Base-by-base conservation (phyloP, 2,113 vertebrate species). In the Lophochroa leadbeateri region DNA sequence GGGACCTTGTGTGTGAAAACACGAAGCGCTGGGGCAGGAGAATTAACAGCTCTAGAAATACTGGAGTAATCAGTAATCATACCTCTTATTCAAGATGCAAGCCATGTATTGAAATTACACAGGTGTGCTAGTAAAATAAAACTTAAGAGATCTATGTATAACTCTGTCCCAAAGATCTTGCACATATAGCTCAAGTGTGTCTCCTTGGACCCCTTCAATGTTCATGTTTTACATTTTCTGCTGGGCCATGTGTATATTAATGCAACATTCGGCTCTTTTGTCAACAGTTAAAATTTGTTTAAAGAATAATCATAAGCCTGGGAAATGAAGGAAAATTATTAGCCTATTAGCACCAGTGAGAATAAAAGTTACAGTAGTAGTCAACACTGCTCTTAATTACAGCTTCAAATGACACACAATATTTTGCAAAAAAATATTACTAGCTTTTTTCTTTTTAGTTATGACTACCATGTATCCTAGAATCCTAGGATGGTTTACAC, bases 141-240 rank as follows among this genome's bases (percentile, higher is more conserved):
- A 28, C 2, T 1, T 18, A 27, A 27, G n/a, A 69, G 55, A 21
- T 21, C 16, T 11, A 1, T 1, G 3, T 18, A 5, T 35, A 31
- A 49, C 21, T 27, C 6, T 29, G 7, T 4, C 11, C 16, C 71
- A 18, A 41, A 55, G 55, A 10, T 28, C 71, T 43, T 10, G 4
- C n/a, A 23, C 24, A 8, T 25, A 5, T 3, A 52, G 16, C 52
- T 72, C 81, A 13, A n/a, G 27, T 15, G 0, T 4, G 24, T 23
- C 52, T 61, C 69, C 44, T 39, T 3, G 5, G 9, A 18, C 23
- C 25, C 44, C 74, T 29, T 44, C 17, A 35, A 4, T 2, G 4
- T 17, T 46, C 37, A 13, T 3, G 2, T 9, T 52, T 41, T 8
- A 5, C 14, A 9, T 41, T 46, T 74, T 52, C 68, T 47, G 28